Percentiles rank a stretch among this genome's conserved stretches.
Evolutionary conservation across 2,888 invertebrate genomes (phyloP).

Genomic region (Drosophila lacicola): DNA sequence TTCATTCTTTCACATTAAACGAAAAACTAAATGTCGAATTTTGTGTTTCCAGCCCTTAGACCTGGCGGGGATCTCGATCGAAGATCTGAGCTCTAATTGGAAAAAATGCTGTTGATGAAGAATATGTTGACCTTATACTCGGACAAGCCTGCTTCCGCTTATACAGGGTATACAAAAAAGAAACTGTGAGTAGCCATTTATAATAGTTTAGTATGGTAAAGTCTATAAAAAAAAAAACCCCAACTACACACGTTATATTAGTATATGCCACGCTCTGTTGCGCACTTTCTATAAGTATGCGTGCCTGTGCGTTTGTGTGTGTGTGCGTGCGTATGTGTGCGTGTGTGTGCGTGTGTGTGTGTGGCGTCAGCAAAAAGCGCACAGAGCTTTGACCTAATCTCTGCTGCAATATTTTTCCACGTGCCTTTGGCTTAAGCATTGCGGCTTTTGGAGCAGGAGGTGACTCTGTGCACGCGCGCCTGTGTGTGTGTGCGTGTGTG

Average conservation of each 20-base stretch:
- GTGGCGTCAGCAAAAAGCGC: slow-evolving; percentile 63
- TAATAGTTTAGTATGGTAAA: neutral
- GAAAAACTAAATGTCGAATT: too few relatives aligned
- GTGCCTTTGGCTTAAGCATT: slow-evolving; percentile 59
- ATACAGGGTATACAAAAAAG: neutral
- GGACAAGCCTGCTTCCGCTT: too few relatives aligned
- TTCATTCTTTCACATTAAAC: too few relatives aligned
- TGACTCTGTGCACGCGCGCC: slow-evolving; percentile 2
- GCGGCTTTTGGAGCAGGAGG: slow-evolving; percentile 20
- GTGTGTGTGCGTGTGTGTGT: slow-evolving; percentile 24
- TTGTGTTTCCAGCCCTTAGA: too few relatives aligned
- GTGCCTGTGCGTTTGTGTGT: slow-evolving; percentile 9
- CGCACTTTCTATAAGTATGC: neutral
- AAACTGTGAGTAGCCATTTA: slow-evolving; percentile 7
- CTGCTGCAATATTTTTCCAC: slow-evolving; percentile 79
- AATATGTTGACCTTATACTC: too few relatives aligned
- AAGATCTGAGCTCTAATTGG: too few relatives aligned
- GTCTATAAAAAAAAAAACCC: slow-evolving; percentile 18
- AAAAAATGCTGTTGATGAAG: too few relatives aligned
- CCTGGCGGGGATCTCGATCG: too few relatives aligned
- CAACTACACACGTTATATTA: slow-evolving; percentile 21
- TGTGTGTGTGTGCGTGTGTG: slow-evolving; percentile 43
- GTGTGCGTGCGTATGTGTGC: slow-evolving; percentile 11
- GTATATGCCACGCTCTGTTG: slow-evolving; percentile 6
- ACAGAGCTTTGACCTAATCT: slow-evolving; percentile 81